Evolutionary conservation across 2,888 invertebrate species (phyloP).

Genomic region (Diarsia brunnea): DNA sequence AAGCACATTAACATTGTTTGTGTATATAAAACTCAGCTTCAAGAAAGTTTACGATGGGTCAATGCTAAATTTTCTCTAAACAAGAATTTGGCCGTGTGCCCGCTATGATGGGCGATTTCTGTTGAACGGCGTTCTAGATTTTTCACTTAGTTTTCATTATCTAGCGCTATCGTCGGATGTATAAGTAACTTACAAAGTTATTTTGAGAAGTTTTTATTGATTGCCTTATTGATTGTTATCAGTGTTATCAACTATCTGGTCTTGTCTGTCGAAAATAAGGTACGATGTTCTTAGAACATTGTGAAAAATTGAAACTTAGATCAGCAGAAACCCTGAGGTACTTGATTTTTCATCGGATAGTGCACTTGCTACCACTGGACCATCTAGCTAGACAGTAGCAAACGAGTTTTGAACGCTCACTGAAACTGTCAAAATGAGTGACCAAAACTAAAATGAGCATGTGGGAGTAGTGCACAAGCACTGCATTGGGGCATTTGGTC

Average conservation of each 20-base stretch:
- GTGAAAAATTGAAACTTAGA: too few species aligned
- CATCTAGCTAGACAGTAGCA: too few species aligned
- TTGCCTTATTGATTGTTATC: too few species aligned
- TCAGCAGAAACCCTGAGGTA: too few species aligned
- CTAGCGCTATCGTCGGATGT: slow-evolving; percentile 3
- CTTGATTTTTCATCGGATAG: too few species aligned
- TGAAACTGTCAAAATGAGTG: not conserved
- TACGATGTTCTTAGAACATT: too few species aligned
- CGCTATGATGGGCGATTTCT: slow-evolving; percentile 27
- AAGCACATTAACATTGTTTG: slow-evolving; percentile 16
- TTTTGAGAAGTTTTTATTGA: too few species aligned
- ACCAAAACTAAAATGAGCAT: slow-evolving; percentile 21
- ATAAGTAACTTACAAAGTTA: not conserved
- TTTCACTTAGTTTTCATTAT: slow-evolving; percentile 47
- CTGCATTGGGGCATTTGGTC: slow-evolving; percentile 33
- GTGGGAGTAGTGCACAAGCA: not conserved
- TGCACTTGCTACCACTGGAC: too few species aligned
- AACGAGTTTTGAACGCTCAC: too few species aligned
- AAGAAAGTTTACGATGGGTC: slow-evolving; percentile 23
- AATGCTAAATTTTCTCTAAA: slow-evolving; percentile 23
- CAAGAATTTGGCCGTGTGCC: slow-evolving; percentile 32
- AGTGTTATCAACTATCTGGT: too few species aligned
- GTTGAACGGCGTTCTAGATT: slow-evolving; percentile 11
- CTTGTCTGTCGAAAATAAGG: too few species aligned
- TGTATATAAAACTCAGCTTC: slow-evolving; percentile 22